Conservation (phyloP, 2,113 vertebrate genomes). For the Naja naja region DNA sequence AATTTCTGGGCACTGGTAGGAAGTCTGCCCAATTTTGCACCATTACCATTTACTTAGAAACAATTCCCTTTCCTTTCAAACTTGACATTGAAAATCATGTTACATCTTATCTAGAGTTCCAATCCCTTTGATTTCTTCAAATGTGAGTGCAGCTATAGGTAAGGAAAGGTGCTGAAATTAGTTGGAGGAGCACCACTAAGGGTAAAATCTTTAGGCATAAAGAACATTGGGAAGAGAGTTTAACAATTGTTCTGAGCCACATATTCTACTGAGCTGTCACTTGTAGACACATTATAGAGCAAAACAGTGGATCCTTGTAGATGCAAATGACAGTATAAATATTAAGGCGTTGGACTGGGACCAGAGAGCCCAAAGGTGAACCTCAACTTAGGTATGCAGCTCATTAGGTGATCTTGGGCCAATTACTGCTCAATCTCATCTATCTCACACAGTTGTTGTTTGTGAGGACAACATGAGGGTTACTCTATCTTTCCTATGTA, state of each 20-base stretch:
- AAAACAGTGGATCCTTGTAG: too few relatives aligned
- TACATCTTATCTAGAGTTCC: background rate
- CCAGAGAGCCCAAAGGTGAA: background rate
- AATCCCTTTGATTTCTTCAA: background rate
- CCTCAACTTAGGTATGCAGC: background rate
- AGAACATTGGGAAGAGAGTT: background rate
- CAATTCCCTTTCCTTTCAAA: background rate
- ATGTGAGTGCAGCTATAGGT: background rate
- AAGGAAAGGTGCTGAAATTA: background rate
- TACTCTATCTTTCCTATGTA: background rate
- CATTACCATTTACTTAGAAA: background rate
- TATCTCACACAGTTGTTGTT: background rate
- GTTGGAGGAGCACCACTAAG: background rate
- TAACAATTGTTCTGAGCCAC: background rate
- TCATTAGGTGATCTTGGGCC: background rate
- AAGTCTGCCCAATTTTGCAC: background rate
- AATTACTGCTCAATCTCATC: background rate
- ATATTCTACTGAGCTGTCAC: background rate
- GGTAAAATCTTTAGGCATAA: background rate
- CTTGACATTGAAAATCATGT: background rate
- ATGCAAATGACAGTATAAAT: background rate
- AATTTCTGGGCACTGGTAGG: background rate
- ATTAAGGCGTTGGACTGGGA: background rate
- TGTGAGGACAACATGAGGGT: background rate
- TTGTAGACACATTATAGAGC: background rate